phyloP scores from a whole-genome alignment of 2,113 vertebrate genomes.

The Psittacus erithacus region DNA sequence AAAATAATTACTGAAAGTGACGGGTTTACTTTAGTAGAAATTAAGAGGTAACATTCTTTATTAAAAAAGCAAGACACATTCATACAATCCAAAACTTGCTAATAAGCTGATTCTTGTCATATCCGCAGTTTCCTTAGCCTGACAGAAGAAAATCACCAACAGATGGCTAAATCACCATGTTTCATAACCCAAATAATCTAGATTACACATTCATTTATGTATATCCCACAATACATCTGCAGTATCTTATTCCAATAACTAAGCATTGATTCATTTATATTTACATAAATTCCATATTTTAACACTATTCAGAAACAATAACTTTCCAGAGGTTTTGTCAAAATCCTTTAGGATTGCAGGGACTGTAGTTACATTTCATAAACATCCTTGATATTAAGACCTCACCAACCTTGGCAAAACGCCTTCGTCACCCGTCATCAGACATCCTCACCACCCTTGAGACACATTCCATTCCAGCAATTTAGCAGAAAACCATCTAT shows the following conservation, averaged over 20 bases:
- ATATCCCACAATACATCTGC: constrained; percentile 9
- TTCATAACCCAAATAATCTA: constrained; percentile 23
- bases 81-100: constrained; percentile 38
- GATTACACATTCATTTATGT: constrained; percentile 31
- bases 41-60: constrained; percentile 55
- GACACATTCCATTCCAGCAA: constrained; percentile 32
- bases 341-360: constrained; percentile 4
- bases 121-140: background rate
- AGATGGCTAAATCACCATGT: constrained; percentile 9
- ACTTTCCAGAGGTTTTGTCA: constrained; percentile 3
- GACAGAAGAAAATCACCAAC: background rate
- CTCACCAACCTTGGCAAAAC: background rate
- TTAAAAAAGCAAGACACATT: constrained; percentile 61
- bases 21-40: constrained; percentile 10
- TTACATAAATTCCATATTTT: constrained; percentile 35
- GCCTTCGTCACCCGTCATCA: background rate
- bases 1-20: background rate
- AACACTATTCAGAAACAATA: constrained; percentile 4
- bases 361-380: background rate
- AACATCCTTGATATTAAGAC: background rate
- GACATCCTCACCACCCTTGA: background rate
- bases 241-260: constrained; percentile 9
- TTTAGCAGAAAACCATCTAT: background rate
- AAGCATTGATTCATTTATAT: constrained; percentile 31
- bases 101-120: constrained; percentile 17